phyloP scores from a whole-genome alignment of 2,113 vertebrate genomes.

The Oostethus manadensis region DNA sequence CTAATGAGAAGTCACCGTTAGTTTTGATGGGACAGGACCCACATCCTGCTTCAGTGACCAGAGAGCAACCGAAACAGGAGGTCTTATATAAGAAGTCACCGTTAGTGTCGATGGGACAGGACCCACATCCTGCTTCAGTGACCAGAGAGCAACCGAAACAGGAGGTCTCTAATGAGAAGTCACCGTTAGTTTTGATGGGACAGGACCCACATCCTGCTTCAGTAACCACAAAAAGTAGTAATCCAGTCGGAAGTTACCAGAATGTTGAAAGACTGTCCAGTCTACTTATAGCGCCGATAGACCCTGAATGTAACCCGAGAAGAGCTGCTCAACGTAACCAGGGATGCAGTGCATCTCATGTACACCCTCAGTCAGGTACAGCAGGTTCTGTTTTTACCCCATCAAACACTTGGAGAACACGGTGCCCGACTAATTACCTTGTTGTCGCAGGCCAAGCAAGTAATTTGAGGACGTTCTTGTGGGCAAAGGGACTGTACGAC shows the following conservation, averaged over 20 bases:
- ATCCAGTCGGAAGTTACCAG: neutral
- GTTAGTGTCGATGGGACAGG: too few species aligned
- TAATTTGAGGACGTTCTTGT: conserved; percentile 30
- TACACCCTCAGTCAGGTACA: neutral
- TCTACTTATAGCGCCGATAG: neutral
- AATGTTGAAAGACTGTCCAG: too few species aligned
- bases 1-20: too few species aligned
- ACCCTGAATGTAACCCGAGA: neutral
- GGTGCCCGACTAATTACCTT: neutral
- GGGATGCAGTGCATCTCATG: neutral
- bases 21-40: too few species aligned
- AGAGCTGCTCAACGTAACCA: too few species aligned
- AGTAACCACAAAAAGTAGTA: too few species aligned
- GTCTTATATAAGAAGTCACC: too few species aligned
- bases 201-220: neutral
- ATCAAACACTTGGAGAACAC: neutral
- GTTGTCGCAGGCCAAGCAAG: conserved; percentile 26
- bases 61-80: too few species aligned
- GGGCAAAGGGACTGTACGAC: neutral
- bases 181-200: neutral
- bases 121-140: too few species aligned
- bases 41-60: too few species aligned
- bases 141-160: too few species aligned
- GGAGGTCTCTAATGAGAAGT: too few species aligned
- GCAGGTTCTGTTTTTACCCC: neutral